Evolutionary conservation across 2,888 invertebrate species (phyloP), one percentile per base, ranked within the genome.

Genomic region (Eilema caniola): DNA sequence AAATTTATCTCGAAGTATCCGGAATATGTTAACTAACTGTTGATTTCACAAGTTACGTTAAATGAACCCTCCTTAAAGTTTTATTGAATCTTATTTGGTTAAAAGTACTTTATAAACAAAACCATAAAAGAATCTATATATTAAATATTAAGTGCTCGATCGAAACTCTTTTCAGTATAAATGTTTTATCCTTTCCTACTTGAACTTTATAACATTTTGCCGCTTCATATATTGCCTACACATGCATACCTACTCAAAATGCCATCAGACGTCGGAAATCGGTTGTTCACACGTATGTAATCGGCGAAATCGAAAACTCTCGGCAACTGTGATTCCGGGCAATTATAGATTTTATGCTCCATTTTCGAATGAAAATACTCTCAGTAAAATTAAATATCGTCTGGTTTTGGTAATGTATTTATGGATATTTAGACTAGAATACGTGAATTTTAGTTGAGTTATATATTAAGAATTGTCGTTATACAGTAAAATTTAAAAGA

Each of bases 191-290:
- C n/a, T 53, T 64, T n/a, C 20, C 47, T n/a, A 53, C 53, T 25
- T 23, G 8, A 23, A 65, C 23, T 8, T 31, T 7, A 53, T 12
- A 65, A 31, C 64, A 23, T 62, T 62, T 62, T 25, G 20, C 24
- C 41, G 25, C 20, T 41, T 11, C 41, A 41, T 41, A 37, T 37
- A 37, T 62, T 41, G 10, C 24, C 20, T 62, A 41, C 25, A 85
- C 20, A 47, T 47, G 20, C 20, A 16, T 59, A 85, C n/a, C n/a
- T n/a, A n/a, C 85, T 83, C 79, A 87, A 87, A 90, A 87, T 87
- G 86, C 86, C 85, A 89, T 90, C 90, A 88, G 86, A 85, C 86
- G 83, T 88, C 88, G 90, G 90, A 91, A 89, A 89, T 90, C 87
- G 88, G 85, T 85, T 85, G 86, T 87, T 86, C 85, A 88, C 85